phyloP scores from a whole-genome alignment of 2,888 invertebrate species.

The Cephus rjabovi region DNA sequence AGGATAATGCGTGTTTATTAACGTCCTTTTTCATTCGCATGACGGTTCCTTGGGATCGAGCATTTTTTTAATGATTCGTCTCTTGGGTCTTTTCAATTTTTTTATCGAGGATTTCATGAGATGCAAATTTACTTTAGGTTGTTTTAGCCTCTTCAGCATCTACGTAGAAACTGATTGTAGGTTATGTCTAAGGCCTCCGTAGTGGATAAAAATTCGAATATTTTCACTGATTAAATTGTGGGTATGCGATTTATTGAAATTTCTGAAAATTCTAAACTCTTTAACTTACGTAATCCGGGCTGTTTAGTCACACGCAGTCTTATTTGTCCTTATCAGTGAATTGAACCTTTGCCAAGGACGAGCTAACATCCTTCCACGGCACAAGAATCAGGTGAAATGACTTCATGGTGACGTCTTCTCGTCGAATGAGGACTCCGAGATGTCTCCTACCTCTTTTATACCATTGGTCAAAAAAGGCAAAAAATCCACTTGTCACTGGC shows the following conservation, averaged over 20 bases:
- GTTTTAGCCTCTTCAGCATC: slow-evolving; percentile 19
- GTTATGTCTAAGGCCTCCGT: slow-evolving; percentile 28
- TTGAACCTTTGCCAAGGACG: no score
- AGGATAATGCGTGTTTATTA: not conserved
- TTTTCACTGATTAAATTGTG: not conserved
- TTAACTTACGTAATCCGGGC: slow-evolving; percentile 14
- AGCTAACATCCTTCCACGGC: no score
- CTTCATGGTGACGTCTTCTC: no score
- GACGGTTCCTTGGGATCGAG: not conserved
- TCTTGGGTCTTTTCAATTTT: not conserved
- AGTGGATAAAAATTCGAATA: slow-evolving; percentile 25
- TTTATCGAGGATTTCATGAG: slow-evolving; percentile 22
- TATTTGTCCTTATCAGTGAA: slow-evolving; percentile 15
- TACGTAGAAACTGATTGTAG: slow-evolving; percentile 20
- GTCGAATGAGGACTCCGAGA: no score
- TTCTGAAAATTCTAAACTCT: no score
- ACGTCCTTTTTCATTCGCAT: not conserved
- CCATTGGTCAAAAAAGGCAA: no score
- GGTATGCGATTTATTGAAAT: no score
- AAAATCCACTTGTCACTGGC: no score
- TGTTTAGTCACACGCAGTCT: slow-evolving; percentile 21
- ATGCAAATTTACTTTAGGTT: slow-evolving; percentile 23
- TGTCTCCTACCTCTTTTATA: no score
- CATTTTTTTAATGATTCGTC: not conserved
- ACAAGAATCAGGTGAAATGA: no score